Evolutionary conservation across 2,888 invertebrate genomes (phyloP), one percentile per base, ranked within the genome.

Genomic region (Calliphora vomitoria): DNA sequence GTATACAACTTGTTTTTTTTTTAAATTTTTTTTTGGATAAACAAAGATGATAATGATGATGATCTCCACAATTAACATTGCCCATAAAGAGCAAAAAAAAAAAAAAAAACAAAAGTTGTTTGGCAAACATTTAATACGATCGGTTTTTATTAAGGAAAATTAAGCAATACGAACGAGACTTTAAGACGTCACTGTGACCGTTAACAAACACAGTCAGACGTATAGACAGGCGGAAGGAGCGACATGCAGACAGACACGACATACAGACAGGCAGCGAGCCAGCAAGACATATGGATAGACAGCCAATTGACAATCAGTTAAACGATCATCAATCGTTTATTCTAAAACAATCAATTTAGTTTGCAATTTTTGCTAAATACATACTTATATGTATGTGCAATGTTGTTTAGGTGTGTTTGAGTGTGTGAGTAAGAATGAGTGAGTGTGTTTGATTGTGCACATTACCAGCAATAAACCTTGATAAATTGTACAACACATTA

Each of bases 101-200:
- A 1, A 25, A 25, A 1, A 25, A 25, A 47, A 31, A 15, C 31
- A 47, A 64, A 35, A 66, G 35, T 25, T 38, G 68, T 71, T 75
- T 69, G 69, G 44, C 44, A 69, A 85, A 81, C 53, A 64, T 81
- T 81, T 20, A 62, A 53, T 41, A 50, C 18, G 11, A 50, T 82
- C 68, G 25, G 20, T 75, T 82, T 55, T 38, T 47, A 20, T 76
- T 78, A 76, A 78, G 50, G 25, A 64, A 64, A 83, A 53, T 85
- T 68, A 53, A 62, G 74, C 80, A 74, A 85, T 60, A 80, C 85
- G n/a, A 38, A 44, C 74, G 74, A 85, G 85, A 85, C 85, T 81
- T 81, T 55, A 11, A 80, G 85, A 85, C 85, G 85, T 81, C 85
- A 85, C 53, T 76, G 62, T 80, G 66, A 85, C 85, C 69, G 69